Percentiles rank a stretch among this genome's conserved stretches.
phyloP scores from a whole-genome alignment of 2,888 invertebrate species.

The Chalcis sispes region DNA sequence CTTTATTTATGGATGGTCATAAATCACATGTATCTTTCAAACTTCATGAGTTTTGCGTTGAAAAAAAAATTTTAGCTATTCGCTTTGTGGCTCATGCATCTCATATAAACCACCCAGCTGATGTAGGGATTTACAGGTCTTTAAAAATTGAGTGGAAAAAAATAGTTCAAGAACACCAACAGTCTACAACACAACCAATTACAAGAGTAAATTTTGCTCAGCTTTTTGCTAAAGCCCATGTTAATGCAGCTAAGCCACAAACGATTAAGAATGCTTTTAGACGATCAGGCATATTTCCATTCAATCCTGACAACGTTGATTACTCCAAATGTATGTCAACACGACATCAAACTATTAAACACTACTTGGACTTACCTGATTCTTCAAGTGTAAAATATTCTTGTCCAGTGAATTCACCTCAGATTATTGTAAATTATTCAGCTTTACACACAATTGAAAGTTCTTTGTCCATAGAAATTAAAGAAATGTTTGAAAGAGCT shows the following conservation, averaged over 20 bases:
- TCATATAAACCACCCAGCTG: not conserved
- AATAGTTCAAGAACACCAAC: slow-evolving; percentile 59
- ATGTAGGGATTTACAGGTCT: slow-evolving; percentile 51
- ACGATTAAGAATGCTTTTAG: not conserved
- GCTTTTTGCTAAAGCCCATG: slow-evolving; percentile 58
- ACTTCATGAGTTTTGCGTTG: not conserved
- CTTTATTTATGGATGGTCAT: not conserved
- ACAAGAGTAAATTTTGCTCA: slow-evolving; percentile 64
- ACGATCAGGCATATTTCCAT: not conserved
- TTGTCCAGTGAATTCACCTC: no score
- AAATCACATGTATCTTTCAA: not conserved
- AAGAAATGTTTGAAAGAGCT: no score
- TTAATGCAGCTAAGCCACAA: not conserved
- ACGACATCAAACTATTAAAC: not conserved
- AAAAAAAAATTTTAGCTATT: not conserved
- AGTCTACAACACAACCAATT: slow-evolving; percentile 58
- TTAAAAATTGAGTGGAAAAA: slow-evolving; percentile 65
- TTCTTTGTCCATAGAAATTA: no score
- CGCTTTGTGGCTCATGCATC: not conserved
- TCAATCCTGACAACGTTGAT: not conserved
- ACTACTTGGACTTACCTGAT: no score
- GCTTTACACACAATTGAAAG: no score
- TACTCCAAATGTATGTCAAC: not conserved
- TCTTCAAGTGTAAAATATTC: no score
- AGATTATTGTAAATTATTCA: no score